Evolutionary conservation across 2,888 invertebrate genomes (phyloP), one percentile per base, ranked within the genome.

Genomic region (Halictus ligatus): DNA sequence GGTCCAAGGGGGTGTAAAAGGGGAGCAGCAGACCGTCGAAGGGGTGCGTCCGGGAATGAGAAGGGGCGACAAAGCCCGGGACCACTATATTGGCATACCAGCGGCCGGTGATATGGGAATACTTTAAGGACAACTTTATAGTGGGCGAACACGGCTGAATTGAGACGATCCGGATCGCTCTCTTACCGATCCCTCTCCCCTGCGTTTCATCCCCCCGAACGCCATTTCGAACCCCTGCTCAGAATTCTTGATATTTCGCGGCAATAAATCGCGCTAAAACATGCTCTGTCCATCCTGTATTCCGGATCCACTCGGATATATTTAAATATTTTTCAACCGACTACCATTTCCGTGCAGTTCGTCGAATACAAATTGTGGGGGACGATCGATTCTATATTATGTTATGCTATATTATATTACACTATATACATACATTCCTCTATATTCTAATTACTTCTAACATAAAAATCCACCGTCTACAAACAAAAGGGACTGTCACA

Each of bases 21-120:
- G 60, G 60, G 60, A 25, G 35, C 18, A 25, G 40, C 29, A 48
- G 90, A 84, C 84, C 88, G 89, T 84, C 84, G 85, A 84, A 83
- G 67, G 80, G 80, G 83, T 80, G 79, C 81, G 78, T 89, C 86
- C 88, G 85, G 88, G 88, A 90, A 90, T 89, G 92, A 92, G 91
- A 89, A 89, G 89, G 89, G 92, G 91, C 91, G 92, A 93, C 91
- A 92, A 93, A 92, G 92, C 92, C 54, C 12, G 90, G 86, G 88
- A 89, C 89, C 91, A 85, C 91, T 94, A 94, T 95, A 95, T 94
- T 95, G 95, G 94, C 95, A 95, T 95, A 95, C 95, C 95, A 90
- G 91, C 91, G 93, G 89, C 86, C 89, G 89, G 86, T 92, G 93
- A 94, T 94, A 94, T 94, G 94, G 94, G 94, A 94, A 95, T 95